Evolutionary conservation across 2,888 invertebrate genomes (phyloP).

Genomic region (Agrilus mali): DNA sequence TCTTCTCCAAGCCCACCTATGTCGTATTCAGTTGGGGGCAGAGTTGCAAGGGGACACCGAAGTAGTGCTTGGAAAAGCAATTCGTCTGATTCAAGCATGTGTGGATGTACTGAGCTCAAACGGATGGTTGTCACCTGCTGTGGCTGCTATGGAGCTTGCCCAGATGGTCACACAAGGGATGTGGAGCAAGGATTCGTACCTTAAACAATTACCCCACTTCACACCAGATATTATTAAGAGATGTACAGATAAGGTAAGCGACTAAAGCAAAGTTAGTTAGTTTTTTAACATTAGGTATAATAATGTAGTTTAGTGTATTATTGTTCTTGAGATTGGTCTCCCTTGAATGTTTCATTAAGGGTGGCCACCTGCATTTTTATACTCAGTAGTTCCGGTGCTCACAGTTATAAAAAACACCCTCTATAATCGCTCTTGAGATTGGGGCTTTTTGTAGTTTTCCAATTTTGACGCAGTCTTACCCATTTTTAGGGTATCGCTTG

Average conservation of each 20-base stretch:
- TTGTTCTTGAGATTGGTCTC: too few species aligned
- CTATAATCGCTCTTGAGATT: too few species aligned
- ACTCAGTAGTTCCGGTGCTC: too few species aligned
- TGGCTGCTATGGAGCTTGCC: conserved; percentile 98
- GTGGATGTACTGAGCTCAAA: conserved; percentile 89
- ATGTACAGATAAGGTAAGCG: conserved; percentile 79
- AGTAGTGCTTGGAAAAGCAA: conserved; percentile 72
- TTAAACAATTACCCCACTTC: conserved; percentile 96
- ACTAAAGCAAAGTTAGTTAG: too few species aligned
- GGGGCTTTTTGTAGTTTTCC: too few species aligned
- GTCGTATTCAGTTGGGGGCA: conserved; percentile 85
- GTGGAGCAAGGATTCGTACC: conserved; percentile 98
- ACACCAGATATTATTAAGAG: conserved; percentile 75
- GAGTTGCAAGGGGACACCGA: conserved; percentile 96
- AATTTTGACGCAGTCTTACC: too few species aligned
- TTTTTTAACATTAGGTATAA: background rate
- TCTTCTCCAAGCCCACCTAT: conserved; percentile 89
- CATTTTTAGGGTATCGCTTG: background rate
- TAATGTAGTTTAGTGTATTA: too few species aligned
- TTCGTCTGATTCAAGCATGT: conserved; percentile 85
- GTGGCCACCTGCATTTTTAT: too few species aligned
- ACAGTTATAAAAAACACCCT: too few species aligned
- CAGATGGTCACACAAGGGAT: conserved; percentile 99
- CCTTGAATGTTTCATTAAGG: too few species aligned
- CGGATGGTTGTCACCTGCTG: conserved; percentile 96